A percentile compares a stretch with the other conserved stretches of the same genome.
Evolutionary conservation across 2,113 vertebrate genomes (phyloP).

Genomic region (Chloroceryle aenea): DNA sequence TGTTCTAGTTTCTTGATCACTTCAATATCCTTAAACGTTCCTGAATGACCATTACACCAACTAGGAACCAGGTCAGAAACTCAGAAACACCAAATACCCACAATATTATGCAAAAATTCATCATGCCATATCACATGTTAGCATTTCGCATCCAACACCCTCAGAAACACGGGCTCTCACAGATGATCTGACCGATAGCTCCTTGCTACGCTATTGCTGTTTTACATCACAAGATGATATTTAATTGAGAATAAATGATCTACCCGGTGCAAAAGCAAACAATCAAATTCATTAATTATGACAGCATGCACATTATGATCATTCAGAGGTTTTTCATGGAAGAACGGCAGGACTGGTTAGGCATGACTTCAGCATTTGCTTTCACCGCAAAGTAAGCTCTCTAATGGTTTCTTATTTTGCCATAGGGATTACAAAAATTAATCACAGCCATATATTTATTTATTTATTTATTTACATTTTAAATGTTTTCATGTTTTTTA

Average conservation of each 20-base stretch:
- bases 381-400: not conserved
- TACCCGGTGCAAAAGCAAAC: not conserved
- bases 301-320: not conserved
- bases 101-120: not conserved
- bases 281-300: not conserved
- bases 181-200: not conserved
- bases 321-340: not conserved
- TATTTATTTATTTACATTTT: not conserved
- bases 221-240: not conserved
- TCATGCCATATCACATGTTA: accelerated
- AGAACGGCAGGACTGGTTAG: not conserved
- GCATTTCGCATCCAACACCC: not conserved
- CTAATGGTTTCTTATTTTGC: not conserved
- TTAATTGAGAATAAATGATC: not conserved
- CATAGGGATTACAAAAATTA: not conserved
- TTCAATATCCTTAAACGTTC: not conserved
- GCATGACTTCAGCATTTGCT: not conserved
- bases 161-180: not conserved
- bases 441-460: not conserved
- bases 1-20: not conserved
- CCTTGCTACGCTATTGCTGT: not conserved
- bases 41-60: not conserved
- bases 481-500: not conserved
- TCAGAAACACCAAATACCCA: not conserved
- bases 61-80: not conserved